Conservation (phyloP, 2,797 vertebrate genomes). For the Atherinosoma microstoma region DNA sequence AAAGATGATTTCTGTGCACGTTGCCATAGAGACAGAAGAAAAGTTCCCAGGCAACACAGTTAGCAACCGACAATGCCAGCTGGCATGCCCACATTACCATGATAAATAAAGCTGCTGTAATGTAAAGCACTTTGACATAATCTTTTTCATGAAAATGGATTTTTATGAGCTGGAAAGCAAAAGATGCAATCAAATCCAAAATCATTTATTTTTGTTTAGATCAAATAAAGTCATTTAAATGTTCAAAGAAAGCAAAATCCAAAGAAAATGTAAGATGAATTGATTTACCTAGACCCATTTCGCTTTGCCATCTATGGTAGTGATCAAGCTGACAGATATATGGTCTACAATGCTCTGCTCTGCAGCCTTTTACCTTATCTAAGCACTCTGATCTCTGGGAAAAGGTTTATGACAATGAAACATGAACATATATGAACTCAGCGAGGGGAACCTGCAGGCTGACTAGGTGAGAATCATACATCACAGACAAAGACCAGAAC, state of each 20-base stretch:
- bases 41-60: conserved; percentile 66
- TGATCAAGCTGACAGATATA: conserved; percentile 52
- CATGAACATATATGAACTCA: conserved; percentile 54
- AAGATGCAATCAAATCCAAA: not conserved
- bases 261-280: not conserved
- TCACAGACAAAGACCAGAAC: not conserved
- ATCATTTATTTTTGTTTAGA: not conserved
- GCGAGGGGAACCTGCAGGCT: conserved; percentile 36
- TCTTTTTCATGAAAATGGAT: not conserved
- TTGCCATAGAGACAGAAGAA: conserved; percentile 69
- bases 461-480: conserved; percentile 2
- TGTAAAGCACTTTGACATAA: conserved; percentile 22
- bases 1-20: conserved; percentile 59
- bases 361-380: conserved; percentile 23
- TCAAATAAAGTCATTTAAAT: not conserved
- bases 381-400: conserved; percentile 8
- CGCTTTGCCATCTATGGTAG: conserved; percentile 20
- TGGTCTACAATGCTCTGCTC: conserved; percentile 18
- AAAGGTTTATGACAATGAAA: conserved; percentile 68
- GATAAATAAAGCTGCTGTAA: conserved; percentile 26
- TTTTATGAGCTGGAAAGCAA: not conserved
- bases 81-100: conserved; percentile 32
- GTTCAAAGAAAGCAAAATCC: conserved; percentile 2
- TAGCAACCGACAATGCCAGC: conserved; percentile 44
- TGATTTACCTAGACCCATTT: conserved; percentile 8